Percentiles rank a stretch among this genome's conserved stretches.
These are phyloP conservation scores for Podarcis cretensis DNA, from an alignment of 2,113 vertebrate species.

Conservation along the genomic window DNA sequence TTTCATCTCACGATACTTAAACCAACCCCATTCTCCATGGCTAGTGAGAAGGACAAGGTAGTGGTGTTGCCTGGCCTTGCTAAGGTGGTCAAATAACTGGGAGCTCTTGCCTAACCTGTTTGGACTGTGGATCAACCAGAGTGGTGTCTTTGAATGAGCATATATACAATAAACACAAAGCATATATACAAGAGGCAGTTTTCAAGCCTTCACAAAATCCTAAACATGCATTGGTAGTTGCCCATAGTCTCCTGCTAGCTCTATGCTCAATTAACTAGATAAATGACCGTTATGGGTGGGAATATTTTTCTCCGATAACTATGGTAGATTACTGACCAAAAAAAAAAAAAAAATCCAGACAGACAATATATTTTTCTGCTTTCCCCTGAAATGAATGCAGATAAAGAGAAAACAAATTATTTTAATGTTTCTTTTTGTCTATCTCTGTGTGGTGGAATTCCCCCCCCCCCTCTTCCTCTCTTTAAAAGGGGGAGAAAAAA, in stretches of 20 bases:
- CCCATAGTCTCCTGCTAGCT: too few relatives aligned
- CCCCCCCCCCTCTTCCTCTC: not conserved
- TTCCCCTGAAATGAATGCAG: conserved; percentile 35
- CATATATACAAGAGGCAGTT: not conserved
- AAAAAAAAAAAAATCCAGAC: not conserved
- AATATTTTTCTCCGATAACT: not conserved
- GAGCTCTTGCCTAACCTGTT: not conserved
- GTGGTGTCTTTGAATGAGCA: not conserved
- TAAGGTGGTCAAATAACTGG: not conserved
- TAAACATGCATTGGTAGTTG: not conserved
- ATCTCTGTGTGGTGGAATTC: not conserved
- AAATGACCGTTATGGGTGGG: not conserved
- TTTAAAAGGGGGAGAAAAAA: not conserved
- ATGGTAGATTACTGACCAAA: not conserved
- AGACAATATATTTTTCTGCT: conserved; percentile 7
- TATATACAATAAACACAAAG: not conserved
- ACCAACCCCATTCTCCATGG: not conserved
- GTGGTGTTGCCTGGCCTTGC: not conserved
- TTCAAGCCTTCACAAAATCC: not conserved
- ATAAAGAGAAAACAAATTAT: conserved; percentile 40
- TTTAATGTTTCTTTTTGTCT: not conserved
- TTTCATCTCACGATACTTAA: not conserved
- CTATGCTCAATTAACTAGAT: not conserved
- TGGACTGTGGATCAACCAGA: not conserved
- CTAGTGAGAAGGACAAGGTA: not conserved